Evolutionary conservation across 2,113 vertebrate genomes (phyloP).

Genomic region (Arizona elegans): DNA sequence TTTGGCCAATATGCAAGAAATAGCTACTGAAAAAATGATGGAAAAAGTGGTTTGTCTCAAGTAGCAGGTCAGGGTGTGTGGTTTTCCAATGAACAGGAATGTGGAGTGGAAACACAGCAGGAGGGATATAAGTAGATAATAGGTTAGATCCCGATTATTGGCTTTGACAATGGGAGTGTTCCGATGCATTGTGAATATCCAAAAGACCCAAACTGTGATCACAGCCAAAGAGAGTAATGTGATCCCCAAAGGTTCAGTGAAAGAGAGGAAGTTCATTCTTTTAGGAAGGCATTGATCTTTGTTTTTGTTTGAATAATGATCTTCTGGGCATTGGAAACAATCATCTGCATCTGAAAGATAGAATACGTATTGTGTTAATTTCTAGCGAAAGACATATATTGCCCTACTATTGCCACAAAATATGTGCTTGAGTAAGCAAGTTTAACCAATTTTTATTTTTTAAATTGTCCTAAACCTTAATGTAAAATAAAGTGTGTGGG

Average conservation of each 20-base stretch:
- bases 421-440: not conserved
- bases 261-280: not conserved
- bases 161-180: not conserved
- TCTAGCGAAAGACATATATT: not conserved
- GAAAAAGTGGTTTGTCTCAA: not conserved
- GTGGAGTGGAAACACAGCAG: not conserved
- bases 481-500: not conserved
- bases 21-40: not conserved
- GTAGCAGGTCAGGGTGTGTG: not conserved
- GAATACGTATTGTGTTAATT: not conserved
- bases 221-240: not conserved
- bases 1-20: not conserved
- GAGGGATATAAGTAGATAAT: not conserved
- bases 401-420: not conserved
- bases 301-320: not conserved
- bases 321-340: not conserved
- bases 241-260: not conserved
- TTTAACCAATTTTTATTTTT: not conserved
- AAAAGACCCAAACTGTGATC: not conserved
- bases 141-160: not conserved
- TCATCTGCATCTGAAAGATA: not conserved
- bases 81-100: not conserved
- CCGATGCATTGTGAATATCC: not conserved
- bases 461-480: not conserved
- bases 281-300: not conserved